Evolutionary conservation across 2,797 vertebrate species (phyloP), one percentile per base, ranked within the genome.

Genomic region (Bucorvus abyssinicus): DNA sequence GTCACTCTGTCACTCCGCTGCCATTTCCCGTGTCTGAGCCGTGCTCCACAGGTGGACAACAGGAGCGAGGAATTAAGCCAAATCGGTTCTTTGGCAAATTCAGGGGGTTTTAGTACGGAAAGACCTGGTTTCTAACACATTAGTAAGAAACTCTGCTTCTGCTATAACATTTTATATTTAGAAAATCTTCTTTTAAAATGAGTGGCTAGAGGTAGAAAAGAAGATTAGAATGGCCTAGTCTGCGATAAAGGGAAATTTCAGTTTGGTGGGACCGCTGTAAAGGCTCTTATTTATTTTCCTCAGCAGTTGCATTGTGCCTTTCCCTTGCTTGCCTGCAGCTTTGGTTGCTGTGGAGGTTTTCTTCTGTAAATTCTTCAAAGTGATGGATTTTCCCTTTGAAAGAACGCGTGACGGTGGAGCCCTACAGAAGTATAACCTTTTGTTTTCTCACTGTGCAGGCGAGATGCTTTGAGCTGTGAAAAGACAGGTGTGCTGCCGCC

Each of bases 361-460:
- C 84, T 93, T 92, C 93, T 94, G 77, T 80, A 63, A 82, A 85
- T 95, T 95, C 94, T 95, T 97, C 95, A 96, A 97, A 97, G 93
- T 85, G 93, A 90, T 83, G 75, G 65, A 93, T 94, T 95, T 95
- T 95, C 57, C 38, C 92, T 96, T 92, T 96, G 96, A 92, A 96
- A 84, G 84, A 71, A 92, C 50, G 76, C 82, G 91, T 81, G 76
- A 83, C 79, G 92, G 60, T 50, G 80, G 83, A 88, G 77, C 83
- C 63, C 70, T 76, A 63, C 76, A 93, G 56, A 73, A 79, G 27
- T 47, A 63, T 82, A 79, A 78, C 69, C 61, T 64, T 90, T 77
- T 42, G 32, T 84, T 79, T 87, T 84, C 59, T 30, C 24, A 50
- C 77, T 87, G 53, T 69, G 61, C 53, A 16, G 3, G 19, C 52